These are phyloP conservation scores for Oxyscelio sp. DNA, from an alignment of 2,888 invertebrate genomes.

Conservation along the genomic window DNA sequence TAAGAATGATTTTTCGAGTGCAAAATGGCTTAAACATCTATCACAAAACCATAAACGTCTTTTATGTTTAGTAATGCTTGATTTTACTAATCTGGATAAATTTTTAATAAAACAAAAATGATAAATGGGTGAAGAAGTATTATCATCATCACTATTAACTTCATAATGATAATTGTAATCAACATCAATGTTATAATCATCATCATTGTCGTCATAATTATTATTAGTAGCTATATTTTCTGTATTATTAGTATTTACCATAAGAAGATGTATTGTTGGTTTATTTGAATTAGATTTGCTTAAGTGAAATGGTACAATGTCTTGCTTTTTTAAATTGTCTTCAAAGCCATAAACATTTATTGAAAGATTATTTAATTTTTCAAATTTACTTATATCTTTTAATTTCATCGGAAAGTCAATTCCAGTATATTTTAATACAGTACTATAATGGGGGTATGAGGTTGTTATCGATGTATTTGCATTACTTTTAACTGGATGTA, in stretches of 20 bases:
- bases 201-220: too few species aligned
- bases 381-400: background rate
- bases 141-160: background rate
- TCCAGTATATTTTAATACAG: too few species aligned
- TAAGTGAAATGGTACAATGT: too few species aligned
- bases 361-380: background rate
- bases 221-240: too few species aligned
- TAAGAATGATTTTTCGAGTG: background rate
- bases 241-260: background rate
- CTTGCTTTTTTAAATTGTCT: background rate
- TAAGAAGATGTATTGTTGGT: too few species aligned
- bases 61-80: background rate
- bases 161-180: too few species aligned
- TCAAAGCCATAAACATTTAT: background rate
- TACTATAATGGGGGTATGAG: slow-evolving; percentile 1
- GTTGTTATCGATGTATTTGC: background rate
- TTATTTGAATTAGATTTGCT: too few species aligned
- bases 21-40: background rate
- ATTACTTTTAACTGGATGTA: slow-evolving; percentile 1
- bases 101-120: background rate
- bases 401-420: background rate
- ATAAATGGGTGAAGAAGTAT: background rate
- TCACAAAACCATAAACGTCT: too few species aligned
- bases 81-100: background rate
- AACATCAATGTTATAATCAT: too few species aligned